phyloP scores from a whole-genome alignment of 2,888 invertebrate species.

The Sarcophaga caerulescens region DNA sequence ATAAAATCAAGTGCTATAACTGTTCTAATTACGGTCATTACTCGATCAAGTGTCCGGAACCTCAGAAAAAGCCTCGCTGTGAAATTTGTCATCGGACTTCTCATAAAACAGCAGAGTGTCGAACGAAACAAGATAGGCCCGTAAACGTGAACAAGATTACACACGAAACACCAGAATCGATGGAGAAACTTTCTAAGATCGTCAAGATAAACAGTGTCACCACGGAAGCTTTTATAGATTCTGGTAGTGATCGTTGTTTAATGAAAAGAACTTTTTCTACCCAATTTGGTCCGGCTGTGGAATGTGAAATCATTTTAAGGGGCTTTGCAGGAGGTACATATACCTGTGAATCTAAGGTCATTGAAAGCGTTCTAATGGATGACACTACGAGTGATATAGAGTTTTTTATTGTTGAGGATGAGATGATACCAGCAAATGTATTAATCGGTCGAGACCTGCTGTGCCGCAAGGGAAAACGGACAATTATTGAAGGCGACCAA shows the following conservation, averaged over 20 bases:
- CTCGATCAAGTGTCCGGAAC: constrained; percentile 19
- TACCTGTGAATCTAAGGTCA: constrained; percentile 44
- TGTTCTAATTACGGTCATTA: constrained; percentile 7
- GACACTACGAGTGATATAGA: constrained; percentile 12
- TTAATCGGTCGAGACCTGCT: constrained; percentile 29
- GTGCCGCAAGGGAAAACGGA: constrained; percentile 28
- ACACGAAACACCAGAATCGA: background rate
- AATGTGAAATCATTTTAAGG: constrained; percentile 23
- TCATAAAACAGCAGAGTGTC: constrained; percentile 31
- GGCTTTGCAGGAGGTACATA: constrained; percentile 53
- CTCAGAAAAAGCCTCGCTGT: constrained; percentile 24
- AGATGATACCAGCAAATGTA: constrained; percentile 21
- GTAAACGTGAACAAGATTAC: constrained; percentile 42
- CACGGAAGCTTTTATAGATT: constrained; percentile 36
- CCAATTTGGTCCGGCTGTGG: background rate
- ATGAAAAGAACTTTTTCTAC: constrained; percentile 12
- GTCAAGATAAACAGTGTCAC: constrained; percentile 17
- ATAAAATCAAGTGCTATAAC: constrained; percentile 47
- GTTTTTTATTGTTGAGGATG: constrained; percentile 32
- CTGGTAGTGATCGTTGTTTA: constrained; percentile 29
- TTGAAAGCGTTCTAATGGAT: constrained; percentile 43
- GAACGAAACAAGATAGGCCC: constrained; percentile 5
- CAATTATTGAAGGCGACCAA: constrained; percentile 46
- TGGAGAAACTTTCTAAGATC: constrained; percentile 1
- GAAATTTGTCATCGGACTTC: constrained; percentile 24